phyloP scores from a whole-genome alignment of 2,888 invertebrate genomes.

The Pasiphila rectangulata region DNA sequence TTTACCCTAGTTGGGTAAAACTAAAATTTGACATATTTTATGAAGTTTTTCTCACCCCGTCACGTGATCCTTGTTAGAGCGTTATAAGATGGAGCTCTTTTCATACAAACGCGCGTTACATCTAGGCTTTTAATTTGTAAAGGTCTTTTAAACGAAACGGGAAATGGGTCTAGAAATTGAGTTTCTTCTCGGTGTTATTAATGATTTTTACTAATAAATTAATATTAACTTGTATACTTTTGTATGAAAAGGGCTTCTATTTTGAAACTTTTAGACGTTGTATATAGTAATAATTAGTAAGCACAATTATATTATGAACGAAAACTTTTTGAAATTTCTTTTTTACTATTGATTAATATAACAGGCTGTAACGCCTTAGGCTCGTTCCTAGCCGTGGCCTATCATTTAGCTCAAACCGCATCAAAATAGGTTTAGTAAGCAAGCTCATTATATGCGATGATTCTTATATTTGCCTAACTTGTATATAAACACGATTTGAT shows the following conservation, averaged over 20 bases:
- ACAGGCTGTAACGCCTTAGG: slow-evolving; percentile 13
- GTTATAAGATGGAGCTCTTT: slow-evolving; percentile 6
- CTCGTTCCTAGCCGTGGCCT: slow-evolving; percentile 25
- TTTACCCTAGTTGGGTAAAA: too few species aligned
- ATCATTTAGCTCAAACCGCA: slow-evolving; percentile 31
- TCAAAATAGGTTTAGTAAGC: slow-evolving; percentile 21
- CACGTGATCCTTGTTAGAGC: not conserved
- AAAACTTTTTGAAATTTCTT: slow-evolving; percentile 26
- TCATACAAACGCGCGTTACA: slow-evolving; percentile 1
- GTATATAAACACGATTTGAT: slow-evolving; percentile 22
- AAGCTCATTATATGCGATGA: slow-evolving; percentile 23
- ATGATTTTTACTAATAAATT: too few species aligned
- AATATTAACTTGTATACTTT: too few species aligned
- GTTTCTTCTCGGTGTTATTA: too few species aligned
- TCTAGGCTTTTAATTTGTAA: not conserved
- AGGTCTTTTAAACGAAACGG: not conserved
- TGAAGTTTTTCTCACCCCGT: not conserved
- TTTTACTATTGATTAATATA: slow-evolving; percentile 15
- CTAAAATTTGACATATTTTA: too few species aligned
- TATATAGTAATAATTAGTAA: slow-evolving; percentile 7
- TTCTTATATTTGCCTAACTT: slow-evolving; percentile 15
- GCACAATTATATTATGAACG: slow-evolving; percentile 8
- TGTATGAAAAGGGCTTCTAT: slow-evolving; percentile 1
- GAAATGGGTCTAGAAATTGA: too few species aligned
- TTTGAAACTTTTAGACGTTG: not conserved